These are phyloP conservation scores for Trachymyrmex cornetzi DNA, from an alignment of 1,140 invertebrate genomes.

Conservation along the genomic window DNA sequence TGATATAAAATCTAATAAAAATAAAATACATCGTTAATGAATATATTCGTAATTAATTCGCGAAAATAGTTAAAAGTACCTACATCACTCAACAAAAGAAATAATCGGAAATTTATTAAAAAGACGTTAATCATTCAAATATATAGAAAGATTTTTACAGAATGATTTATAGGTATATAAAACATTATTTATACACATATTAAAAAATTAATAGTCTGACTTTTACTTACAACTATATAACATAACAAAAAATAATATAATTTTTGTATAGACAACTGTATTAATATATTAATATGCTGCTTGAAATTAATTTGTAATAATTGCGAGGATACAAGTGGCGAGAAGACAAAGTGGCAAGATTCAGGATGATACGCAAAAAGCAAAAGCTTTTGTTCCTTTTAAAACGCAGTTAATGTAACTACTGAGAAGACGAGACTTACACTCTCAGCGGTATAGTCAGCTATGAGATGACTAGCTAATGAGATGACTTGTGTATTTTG, in stretches of 20 bases:
- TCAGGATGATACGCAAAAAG: not conserved
- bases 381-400: slow-evolving; percentile 22
- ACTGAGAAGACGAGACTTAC: slow-evolving; percentile 9
- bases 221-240: not conserved
- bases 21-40: not conserved
- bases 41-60: not conserved
- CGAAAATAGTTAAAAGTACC: not conserved
- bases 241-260: not conserved
- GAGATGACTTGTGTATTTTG: slow-evolving; percentile 51
- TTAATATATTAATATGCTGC: not conserved
- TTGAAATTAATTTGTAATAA: slow-evolving; percentile 15
- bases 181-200: not conserved
- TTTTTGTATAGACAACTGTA: too few relatives aligned
- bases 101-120: not conserved
- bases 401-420: slow-evolving; percentile 21
- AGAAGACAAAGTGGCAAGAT: not conserved
- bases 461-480: slow-evolving; percentile 43
- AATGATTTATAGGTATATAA: too few relatives aligned
- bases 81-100: not conserved
- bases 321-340: not conserved
- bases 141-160: not conserved
- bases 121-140: not conserved
- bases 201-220: not conserved
- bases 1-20: not conserved
- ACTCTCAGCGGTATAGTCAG: slow-evolving; percentile 30